phyloP scores from a whole-genome alignment of 2,888 invertebrate species.

The Synanthedon tipuliformis region DNA sequence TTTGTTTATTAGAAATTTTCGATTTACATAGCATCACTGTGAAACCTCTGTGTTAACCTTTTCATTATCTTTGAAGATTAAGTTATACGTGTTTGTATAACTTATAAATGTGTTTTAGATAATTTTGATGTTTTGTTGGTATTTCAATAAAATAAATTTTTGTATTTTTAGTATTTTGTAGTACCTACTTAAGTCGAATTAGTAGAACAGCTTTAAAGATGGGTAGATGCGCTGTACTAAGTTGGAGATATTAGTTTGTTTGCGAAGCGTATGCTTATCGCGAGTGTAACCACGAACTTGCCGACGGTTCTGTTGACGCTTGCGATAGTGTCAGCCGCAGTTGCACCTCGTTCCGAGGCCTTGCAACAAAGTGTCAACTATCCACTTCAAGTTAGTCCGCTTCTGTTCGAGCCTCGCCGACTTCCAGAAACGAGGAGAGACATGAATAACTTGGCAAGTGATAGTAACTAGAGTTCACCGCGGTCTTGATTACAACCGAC shows the following conservation, averaged over 20 bases:
- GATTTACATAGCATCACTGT: too few species aligned
- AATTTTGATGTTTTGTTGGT: too few species aligned
- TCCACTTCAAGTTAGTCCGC: constrained; percentile 31
- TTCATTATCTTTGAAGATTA: too few species aligned
- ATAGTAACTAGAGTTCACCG: constrained; percentile 24
- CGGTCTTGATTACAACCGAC: constrained; percentile 2
- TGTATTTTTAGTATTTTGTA: too few species aligned
- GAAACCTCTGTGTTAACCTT: too few species aligned
- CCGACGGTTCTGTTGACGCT: constrained; percentile 13
- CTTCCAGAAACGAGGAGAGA: constrained; percentile 21
- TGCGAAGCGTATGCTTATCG: constrained; percentile 20
- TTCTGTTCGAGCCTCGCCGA: constrained; percentile 13
- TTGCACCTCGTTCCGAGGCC: constrained; percentile 41
- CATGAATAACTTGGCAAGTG: constrained; percentile 38
- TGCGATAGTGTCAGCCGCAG: constrained; percentile 28
- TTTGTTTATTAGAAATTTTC: too few species aligned
- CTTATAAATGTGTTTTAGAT: too few species aligned
- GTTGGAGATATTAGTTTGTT: not conserved
- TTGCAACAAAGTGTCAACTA: constrained; percentile 52
- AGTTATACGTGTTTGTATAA: too few species aligned
- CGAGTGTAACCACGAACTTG: constrained; percentile 25
- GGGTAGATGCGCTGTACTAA: not conserved
- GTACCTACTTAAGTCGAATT: too few species aligned
- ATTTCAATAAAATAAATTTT: too few species aligned
- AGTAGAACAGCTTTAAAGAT: too few species aligned